Percentiles rank a stretch among this genome's conserved stretches.
Evolutionary conservation across 2,888 invertebrate genomes (phyloP).

Genomic region (Mesopsocus fuscifrons): DNA sequence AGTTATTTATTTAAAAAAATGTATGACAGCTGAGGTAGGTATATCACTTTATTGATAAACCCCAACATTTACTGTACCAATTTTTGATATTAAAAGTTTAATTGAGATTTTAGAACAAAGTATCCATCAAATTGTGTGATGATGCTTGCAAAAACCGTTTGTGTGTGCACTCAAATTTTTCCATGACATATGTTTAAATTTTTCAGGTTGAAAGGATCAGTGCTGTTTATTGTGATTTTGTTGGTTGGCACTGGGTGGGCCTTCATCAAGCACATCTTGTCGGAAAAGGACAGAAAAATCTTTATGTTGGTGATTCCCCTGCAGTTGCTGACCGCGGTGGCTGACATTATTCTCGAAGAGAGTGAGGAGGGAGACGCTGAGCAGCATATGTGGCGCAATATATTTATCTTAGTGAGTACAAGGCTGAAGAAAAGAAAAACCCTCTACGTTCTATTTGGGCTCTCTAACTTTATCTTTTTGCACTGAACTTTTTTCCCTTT

Average conservation of each 20-base stretch:
- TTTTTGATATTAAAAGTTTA: neutral
- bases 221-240: conserved; percentile 89
- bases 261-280: conserved; percentile 92
- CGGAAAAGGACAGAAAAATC: conserved; percentile 89
- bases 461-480: too few relatives aligned
- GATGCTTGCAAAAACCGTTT: too few relatives aligned
- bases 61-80: too few relatives aligned
- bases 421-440: too few relatives aligned
- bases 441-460: too few relatives aligned
- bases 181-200: neutral
- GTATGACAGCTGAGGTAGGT: too few relatives aligned
- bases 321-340: conserved; percentile 92
- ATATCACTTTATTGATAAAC: too few relatives aligned
- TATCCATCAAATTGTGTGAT: too few relatives aligned
- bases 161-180: too few relatives aligned
- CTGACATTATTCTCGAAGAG: conserved; percentile 92
- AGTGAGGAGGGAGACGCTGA: conserved; percentile 83
- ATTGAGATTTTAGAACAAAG: too few relatives aligned
- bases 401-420: conserved; percentile 47
- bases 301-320: conserved; percentile 95
- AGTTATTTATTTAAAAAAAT: too few relatives aligned
- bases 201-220: conserved; percentile 64
- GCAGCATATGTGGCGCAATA: conserved; percentile 76
- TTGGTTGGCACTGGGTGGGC: conserved; percentile 98
- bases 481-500: too few relatives aligned